Conservation (phyloP, 2,888 invertebrate species). For the Apodemia hepburni region DNA sequence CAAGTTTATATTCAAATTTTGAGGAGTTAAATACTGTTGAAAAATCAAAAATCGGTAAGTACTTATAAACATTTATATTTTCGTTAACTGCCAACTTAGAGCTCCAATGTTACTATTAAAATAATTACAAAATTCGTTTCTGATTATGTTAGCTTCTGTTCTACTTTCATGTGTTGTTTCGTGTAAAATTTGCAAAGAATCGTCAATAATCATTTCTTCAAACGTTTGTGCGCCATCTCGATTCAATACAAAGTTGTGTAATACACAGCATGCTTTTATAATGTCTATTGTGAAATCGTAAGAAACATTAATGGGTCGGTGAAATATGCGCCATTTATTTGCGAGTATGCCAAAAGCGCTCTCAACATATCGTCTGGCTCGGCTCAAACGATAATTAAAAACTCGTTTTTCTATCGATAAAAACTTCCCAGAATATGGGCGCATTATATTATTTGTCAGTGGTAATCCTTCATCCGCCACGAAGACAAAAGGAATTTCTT, state of each 20-base stretch:
- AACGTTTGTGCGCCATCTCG: not conserved
- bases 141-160: constrained; percentile 15
- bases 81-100: too few species aligned
- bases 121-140: too few species aligned
- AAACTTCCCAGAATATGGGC: not conserved
- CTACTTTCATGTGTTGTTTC: constrained; percentile 15
- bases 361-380: not conserved
- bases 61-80: not conserved
- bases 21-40: not conserved
- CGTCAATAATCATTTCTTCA: not conserved
- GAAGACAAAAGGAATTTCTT: too few species aligned
- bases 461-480: too few species aligned
- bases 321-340: constrained; percentile 17
- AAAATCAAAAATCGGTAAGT: not conserved
- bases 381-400: not conserved
- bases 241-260: constrained; percentile 3
- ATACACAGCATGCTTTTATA: constrained; percentile 9
- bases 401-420: not conserved
- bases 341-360: not conserved
- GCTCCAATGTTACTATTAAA: too few species aligned
- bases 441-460: not conserved
- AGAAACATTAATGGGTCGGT: not conserved
- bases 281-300: constrained; percentile 11
- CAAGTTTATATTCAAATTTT: constrained; percentile 1
- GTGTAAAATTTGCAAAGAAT: constrained; percentile 16